Percentiles rank a stretch among this genome's conserved stretches.
Conservation (phyloP, 2,888 invertebrate species). For the Willowsia nigromaculata region DNA sequence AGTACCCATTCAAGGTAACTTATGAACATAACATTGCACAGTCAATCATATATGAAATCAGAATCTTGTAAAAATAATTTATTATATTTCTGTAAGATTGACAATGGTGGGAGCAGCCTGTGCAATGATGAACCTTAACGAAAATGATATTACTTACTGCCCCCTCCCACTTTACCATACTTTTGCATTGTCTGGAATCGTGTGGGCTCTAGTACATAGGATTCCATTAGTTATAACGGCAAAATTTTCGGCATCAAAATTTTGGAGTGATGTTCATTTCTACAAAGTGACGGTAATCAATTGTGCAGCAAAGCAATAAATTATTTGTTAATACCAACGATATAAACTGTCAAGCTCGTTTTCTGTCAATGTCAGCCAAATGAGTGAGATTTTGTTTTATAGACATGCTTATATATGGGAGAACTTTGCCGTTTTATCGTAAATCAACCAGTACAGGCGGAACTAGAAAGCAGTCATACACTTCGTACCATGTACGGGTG, state of each 20-base stretch:
- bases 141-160: conserved; percentile 38
- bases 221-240: conserved; percentile 40
- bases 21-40: no score
- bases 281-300: conserved; percentile 58
- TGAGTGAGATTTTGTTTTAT: background rate
- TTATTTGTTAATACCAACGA: background rate
- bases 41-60: background rate
- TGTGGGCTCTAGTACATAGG: conserved; percentile 2
- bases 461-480: conserved; percentile 47
- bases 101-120: background rate
- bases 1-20: conserved; percentile 56
- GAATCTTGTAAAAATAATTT: no score
- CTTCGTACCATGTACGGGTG: conserved; percentile 48
- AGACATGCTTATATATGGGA: conserved; percentile 61
- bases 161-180: conserved; percentile 62
- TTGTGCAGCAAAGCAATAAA: no score
- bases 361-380: no score
- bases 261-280: conserved; percentile 64
- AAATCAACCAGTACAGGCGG: conserved; percentile 56
- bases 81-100: no score
- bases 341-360: background rate
- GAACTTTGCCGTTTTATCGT: conserved; percentile 61
- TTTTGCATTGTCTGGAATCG: conserved; percentile 7
- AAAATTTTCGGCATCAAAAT: conserved; percentile 63
- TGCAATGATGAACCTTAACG: background rate